A percentile compares a stretch with the other conserved stretches of the same genome.
phyloP scores from a whole-genome alignment of 2,797 vertebrate species.

The Premnoplex brunnescens region DNA sequence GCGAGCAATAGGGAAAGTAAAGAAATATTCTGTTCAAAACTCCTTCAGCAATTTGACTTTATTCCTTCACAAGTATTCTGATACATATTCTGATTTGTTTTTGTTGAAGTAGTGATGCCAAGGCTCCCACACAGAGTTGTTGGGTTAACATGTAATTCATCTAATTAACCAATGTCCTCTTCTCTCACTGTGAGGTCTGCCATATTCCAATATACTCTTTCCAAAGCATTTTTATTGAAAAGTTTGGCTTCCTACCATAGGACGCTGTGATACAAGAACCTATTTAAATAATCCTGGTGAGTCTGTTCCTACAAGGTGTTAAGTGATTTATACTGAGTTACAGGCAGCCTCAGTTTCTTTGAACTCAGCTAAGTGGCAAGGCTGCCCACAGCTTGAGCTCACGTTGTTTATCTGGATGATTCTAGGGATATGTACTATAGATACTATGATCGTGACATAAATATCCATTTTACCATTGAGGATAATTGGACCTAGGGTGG shows the following conservation, averaged over 20 bases:
- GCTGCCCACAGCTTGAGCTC: neutral
- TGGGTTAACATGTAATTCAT: neutral
- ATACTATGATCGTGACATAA: neutral
- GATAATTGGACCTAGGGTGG: neutral
- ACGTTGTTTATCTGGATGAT: neutral
- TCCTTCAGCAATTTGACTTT: neutral
- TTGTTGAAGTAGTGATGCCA: neutral
- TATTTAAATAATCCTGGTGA: neutral
- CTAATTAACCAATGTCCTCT: neutral
- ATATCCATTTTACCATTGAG: neutral
- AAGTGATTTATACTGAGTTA: neutral
- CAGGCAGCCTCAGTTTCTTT: neutral
- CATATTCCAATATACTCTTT: neutral
- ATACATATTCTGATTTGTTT: neutral
- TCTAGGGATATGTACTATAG: neutral
- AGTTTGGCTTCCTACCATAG: neutral
- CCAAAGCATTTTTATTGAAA: neutral
- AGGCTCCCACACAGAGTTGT: neutral
- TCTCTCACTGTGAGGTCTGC: neutral
- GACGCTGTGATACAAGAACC: neutral
- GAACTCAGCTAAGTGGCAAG: neutral
- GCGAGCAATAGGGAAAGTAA: neutral
- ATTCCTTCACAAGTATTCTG: neutral
- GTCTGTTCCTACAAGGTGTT: neutral
- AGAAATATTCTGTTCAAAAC: neutral